phyloP scores from a whole-genome alignment of 2,888 invertebrate species.

The Omphaloscelis lunosa region DNA sequence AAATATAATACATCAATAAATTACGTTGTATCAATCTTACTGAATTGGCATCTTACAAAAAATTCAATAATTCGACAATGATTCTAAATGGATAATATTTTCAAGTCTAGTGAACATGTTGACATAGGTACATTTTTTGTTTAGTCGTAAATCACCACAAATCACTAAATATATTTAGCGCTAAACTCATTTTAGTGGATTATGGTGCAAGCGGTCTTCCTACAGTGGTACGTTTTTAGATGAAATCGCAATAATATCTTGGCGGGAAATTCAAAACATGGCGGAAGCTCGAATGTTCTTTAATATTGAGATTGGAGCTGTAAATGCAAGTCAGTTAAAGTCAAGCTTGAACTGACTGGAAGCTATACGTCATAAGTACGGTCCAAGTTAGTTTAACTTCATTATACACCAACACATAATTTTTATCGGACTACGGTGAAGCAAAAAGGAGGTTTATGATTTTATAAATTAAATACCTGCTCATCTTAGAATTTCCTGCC shows the following conservation, averaged over 20 bases:
- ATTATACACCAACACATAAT: not conserved
- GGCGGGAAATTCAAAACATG: constrained; percentile 12
- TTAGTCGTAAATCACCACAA: not conserved
- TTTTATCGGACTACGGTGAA: no score
- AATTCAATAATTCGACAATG: not conserved
- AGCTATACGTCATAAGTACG: not conserved
- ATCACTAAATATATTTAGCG: not conserved
- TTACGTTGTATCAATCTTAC: not conserved
- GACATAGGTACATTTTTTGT: not conserved
- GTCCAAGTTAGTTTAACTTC: not conserved
- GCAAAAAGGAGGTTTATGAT: no score
- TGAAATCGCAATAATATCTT: constrained; percentile 15
- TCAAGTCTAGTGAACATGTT: not conserved
- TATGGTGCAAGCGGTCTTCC: not conserved
- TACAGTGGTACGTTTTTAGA: not conserved
- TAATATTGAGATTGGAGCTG: not conserved
- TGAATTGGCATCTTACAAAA: constrained; percentile 14
- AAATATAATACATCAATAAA: constrained; percentile 1
- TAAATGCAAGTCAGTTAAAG: not conserved
- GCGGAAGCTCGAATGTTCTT: not conserved
- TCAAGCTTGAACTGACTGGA: not conserved
- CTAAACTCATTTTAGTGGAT: not conserved
- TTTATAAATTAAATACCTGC: not conserved
- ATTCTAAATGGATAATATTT: constrained; percentile 58
- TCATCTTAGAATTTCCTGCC: constrained; percentile 18